A percentile compares a stretch with the other conserved stretches of the same genome.
Conservation (phyloP, 2,797 vertebrate genomes). For the Adelosebastes latens region DNA sequence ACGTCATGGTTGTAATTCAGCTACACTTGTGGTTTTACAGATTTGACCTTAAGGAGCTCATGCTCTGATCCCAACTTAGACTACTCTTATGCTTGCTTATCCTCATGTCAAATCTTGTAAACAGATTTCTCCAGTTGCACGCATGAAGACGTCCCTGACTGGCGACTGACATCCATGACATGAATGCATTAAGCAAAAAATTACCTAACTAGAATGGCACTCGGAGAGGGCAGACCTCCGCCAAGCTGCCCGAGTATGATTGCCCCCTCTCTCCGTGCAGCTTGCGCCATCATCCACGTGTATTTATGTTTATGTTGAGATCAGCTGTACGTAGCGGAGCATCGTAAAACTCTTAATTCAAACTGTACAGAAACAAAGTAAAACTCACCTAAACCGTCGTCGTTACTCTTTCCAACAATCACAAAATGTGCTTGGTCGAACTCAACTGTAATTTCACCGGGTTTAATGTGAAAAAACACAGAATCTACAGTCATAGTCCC, state of each 20-base stretch:
- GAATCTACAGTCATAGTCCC: rapidly evolving
- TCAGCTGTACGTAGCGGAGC: too few species aligned
- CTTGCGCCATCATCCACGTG: too few species aligned
- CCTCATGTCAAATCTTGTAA: background rate
- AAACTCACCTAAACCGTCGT: too few species aligned
- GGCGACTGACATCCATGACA: background rate
- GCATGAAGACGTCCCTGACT: background rate
- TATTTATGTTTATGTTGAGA: too few species aligned
- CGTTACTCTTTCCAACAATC: too few species aligned
- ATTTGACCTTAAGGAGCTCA: background rate
- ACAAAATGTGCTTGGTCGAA: too few species aligned
- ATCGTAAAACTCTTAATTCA: too few species aligned
- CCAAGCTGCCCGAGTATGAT: too few species aligned
- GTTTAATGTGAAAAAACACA: too few species aligned
- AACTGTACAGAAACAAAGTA: too few species aligned
- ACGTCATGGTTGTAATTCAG: background rate
- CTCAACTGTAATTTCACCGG: too few species aligned
- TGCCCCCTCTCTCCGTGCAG: rapidly evolving
- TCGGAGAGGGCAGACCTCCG: too few species aligned
- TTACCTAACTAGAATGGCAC: background rate
- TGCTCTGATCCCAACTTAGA: background rate
- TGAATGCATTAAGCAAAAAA: background rate
- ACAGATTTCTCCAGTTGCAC: background rate
- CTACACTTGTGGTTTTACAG: background rate
- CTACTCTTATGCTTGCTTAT: background rate